Evolutionary conservation across 2,888 invertebrate species (phyloP), one percentile per base, ranked within the genome.

Genomic region (Troides helena): DNA sequence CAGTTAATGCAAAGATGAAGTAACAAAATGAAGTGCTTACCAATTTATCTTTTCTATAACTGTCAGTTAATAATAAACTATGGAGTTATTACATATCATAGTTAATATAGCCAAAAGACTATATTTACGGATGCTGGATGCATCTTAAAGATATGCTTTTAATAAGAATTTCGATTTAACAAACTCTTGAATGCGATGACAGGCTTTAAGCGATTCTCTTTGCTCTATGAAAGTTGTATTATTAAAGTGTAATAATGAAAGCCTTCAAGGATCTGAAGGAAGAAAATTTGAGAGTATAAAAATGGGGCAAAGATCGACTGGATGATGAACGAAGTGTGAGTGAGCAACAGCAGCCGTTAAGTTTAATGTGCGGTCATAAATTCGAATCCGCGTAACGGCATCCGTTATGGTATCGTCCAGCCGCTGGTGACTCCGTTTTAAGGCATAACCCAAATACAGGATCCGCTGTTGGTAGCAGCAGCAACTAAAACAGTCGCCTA

Each of bases 381-480:
- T 78, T 76, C 77, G 74, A 78, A 76, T 77, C 65, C 23, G 60
- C 36, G 70, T 72, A 74, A 80, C 80, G 81, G 82, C 78, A 79
- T 80, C 79, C 78, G 80, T 75, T 77, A 77, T 76, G 74, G 77
- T 75, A 78, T 77, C 78, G 74, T 73, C 78, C 72, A 74, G 70
- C 65, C 67, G 67, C 65, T 25, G 56, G 63, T 21, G 7, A 53
- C 62, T 71, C 75, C 74, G 68, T 68, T 76, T 87, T 83, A 83
- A 85, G 86, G 76, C 77, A 81, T 85, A 86, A 80, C 86, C 88
- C 82, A 83, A 82, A 88, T 88, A 83, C 86, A 84, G 69, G 72
- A 59, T 72, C 68, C 10, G 30, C 23, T 39, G 63, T 36, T 61
- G 25, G 79, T 84, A 85, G 69, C 4, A 82, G 57, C 61, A 69